A percentile compares a stretch with the other conserved stretches of the same genome.
phyloP scores from a whole-genome alignment of 2,797 vertebrate species.

The Brachymystax lenok region DNA sequence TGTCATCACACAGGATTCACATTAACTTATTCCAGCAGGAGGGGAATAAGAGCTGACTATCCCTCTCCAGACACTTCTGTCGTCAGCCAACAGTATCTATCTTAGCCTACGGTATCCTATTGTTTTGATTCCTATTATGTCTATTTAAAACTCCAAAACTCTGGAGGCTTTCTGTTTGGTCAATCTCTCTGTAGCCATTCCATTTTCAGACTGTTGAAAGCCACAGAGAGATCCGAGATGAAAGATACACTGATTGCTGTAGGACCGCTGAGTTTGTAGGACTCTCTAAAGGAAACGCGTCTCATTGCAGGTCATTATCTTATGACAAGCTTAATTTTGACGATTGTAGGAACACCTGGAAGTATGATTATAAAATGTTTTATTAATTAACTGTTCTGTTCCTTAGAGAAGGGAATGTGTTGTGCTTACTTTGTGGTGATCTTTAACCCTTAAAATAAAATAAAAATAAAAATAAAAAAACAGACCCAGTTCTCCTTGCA shows the following conservation, averaged over 20 bases:
- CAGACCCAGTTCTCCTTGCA: too few relatives aligned
- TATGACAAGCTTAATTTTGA: too few relatives aligned
- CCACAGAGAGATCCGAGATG: slow-evolving; percentile 43
- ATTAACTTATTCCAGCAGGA: slow-evolving; percentile 30
- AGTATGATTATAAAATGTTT: too few relatives aligned
- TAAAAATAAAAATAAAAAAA: too few relatives aligned
- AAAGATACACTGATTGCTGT: slow-evolving; percentile 46
- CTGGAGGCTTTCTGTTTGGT: slow-evolving; percentile 37
- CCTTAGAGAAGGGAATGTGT: too few relatives aligned
- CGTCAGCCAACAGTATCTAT: not conserved
- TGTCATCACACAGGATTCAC: slow-evolving; percentile 32
- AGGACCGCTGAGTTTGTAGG: slow-evolving; percentile 39
- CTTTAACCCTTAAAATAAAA: too few relatives aligned
- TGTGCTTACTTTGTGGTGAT: too few relatives aligned
- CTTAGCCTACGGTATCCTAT: not conserved
- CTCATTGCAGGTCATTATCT: not conserved
- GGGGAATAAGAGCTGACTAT: slow-evolving; percentile 53
- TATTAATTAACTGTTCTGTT: too few relatives aligned
- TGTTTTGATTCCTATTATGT: slow-evolving; percentile 25
- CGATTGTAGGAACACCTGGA: too few relatives aligned
- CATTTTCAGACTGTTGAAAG: slow-evolving; percentile 59
- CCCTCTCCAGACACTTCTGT: slow-evolving; percentile 28
- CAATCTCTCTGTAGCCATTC: slow-evolving; percentile 39
- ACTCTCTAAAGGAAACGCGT: slow-evolving; percentile 21
- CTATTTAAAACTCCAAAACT: slow-evolving; percentile 23